phyloP scores from a whole-genome alignment of 2,888 invertebrate genomes.

The Hemistola chrysoprasaria region DNA sequence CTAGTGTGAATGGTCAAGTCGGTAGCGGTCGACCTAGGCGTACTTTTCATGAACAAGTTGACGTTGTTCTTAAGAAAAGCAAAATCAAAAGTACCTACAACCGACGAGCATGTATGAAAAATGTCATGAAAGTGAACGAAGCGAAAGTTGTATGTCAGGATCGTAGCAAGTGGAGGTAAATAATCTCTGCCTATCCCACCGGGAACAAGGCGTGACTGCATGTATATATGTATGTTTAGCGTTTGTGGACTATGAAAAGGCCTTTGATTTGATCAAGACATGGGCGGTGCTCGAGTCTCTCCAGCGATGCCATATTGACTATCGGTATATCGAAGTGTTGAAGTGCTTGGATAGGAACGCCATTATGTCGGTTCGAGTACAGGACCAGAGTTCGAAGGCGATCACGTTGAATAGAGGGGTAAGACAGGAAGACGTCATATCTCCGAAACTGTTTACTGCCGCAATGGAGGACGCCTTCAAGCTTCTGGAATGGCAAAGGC shows the following conservation, averaged over 20 bases:
- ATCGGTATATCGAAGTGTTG: conserved; percentile 9
- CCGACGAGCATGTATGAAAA: too few species aligned
- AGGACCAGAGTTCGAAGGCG: neutral
- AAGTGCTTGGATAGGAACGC: neutral
- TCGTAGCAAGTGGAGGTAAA: too few species aligned
- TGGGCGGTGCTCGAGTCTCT: conserved; percentile 23
- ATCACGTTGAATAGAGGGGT: neutral
- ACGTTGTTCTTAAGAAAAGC: too few species aligned
- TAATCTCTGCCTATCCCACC: too few species aligned
- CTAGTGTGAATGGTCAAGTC: too few species aligned
- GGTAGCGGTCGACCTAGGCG: too few species aligned
- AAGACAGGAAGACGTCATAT: neutral
- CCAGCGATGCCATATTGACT: neutral
- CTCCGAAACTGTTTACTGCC: neutral
- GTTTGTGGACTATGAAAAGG: conserved; percentile 22
- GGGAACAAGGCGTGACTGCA: too few species aligned
- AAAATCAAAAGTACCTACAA: too few species aligned
- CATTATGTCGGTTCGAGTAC: neutral
- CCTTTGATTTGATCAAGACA: conserved; percentile 24
- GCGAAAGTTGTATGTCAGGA: too few species aligned
- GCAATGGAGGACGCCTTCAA: neutral
- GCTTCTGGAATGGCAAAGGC: neutral
- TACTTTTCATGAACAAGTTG: too few species aligned
- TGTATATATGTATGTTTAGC: too few species aligned
- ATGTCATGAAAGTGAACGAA: too few species aligned